These are phyloP conservation scores for Epizoanthus ramosus DNA, from an alignment of 92 coral and sea anemone genomes.

Conservation along the genomic window DNA sequence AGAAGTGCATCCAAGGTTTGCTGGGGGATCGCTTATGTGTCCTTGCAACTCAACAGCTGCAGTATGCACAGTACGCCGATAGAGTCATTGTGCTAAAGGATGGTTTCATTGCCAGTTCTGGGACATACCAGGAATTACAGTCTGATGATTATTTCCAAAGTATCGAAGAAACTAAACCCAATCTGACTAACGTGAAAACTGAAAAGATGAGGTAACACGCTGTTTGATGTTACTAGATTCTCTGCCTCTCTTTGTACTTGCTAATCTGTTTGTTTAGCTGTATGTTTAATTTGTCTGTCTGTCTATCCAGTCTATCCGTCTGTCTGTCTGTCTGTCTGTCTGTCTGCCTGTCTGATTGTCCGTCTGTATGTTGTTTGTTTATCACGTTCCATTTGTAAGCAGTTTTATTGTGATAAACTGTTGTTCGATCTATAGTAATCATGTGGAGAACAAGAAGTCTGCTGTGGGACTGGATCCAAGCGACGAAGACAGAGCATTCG, in stretches of 20 bases:
- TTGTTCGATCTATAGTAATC: not conserved
- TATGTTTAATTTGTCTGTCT: no score
- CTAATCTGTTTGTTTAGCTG: no score
- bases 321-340: no score
- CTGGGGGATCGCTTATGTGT: slow-evolving; percentile 16
- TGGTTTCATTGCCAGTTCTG: not conserved
- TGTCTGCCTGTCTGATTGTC: no score
- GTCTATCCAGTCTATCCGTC: no score
- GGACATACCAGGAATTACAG: not conserved
- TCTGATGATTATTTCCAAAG: not conserved
- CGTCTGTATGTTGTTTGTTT: no score
- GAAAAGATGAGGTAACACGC: not conserved
- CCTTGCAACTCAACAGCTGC: slow-evolving; percentile 22
- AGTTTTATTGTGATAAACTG: not conserved
- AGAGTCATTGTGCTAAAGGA: slow-evolving; percentile 14
- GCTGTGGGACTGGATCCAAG: slow-evolving; percentile 11
- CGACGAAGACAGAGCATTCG: slow-evolving; percentile 26
- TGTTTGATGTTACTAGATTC: no score
- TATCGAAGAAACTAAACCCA: not conserved
- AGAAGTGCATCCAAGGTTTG: slow-evolving; percentile 8
- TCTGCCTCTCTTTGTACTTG: no score
- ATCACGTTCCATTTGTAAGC: no score
- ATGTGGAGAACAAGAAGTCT: not conserved
- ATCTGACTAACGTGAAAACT: no score
- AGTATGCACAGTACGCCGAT: not conserved